phyloP scores from a whole-genome alignment of 2,888 invertebrate genomes.

The Loripinus fragilis region DNA sequence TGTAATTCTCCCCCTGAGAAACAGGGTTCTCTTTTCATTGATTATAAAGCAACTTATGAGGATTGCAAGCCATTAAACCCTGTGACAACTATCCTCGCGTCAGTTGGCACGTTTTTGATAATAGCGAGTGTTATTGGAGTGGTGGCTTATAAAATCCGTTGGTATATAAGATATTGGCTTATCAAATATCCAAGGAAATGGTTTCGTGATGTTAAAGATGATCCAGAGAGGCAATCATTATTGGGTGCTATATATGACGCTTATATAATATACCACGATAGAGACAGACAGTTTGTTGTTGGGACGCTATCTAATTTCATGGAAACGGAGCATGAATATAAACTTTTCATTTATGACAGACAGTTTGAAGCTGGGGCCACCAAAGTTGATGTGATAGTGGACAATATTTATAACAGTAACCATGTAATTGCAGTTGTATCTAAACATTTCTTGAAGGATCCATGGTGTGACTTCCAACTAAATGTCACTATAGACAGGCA shows the following conservation, averaged over 20 bases:
- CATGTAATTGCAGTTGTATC: slow-evolving; percentile 52
- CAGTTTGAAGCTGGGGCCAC: slow-evolving; percentile 20
- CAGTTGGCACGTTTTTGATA: slow-evolving; percentile 12
- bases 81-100: background rate
- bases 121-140: background rate
- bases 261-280: slow-evolving; percentile 32
- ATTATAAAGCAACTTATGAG: background rate
- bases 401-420: slow-evolving; percentile 47
- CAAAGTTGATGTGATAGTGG: slow-evolving; percentile 34
- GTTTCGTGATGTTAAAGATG: background rate
- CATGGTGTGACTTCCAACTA: slow-evolving; percentile 58
- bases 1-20: slow-evolving; percentile 23
- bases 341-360: slow-evolving; percentile 29
- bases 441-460: slow-evolving; percentile 41
- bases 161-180: slow-evolving; percentile 22
- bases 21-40: slow-evolving; percentile 1
- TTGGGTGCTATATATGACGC: slow-evolving; percentile 26
- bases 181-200: slow-evolving; percentile 23
- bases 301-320: slow-evolving; percentile 23
- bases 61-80: slow-evolving; percentile 13
- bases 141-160: background rate
- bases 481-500: slow-evolving; percentile 37
- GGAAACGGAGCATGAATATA: slow-evolving; percentile 33
- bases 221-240: slow-evolving; percentile 25
- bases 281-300: slow-evolving; percentile 23